These are phyloP conservation scores for Tenthredo amoena DNA, from an alignment of 2,888 invertebrate species.

Conservation along the genomic window DNA sequence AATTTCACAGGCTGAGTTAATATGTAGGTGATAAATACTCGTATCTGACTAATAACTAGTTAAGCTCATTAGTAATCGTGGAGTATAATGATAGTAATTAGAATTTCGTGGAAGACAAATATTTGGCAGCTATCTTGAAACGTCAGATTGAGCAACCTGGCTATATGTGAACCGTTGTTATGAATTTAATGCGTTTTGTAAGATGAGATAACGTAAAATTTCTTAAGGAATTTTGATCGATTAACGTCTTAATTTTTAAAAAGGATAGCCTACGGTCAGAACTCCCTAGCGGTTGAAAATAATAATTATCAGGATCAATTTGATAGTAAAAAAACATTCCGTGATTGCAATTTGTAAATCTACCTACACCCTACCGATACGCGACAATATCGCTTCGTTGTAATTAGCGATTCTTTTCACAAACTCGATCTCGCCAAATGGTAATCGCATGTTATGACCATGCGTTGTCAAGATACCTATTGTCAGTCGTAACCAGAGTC, in stretches of 20 bases:
- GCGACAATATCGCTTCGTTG: not conserved
- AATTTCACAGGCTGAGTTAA: not conserved
- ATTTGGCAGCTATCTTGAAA: not conserved
- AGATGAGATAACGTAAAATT: not conserved
- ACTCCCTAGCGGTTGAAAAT: not conserved
- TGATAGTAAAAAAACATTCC: not conserved
- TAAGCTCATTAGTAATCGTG: not conserved
- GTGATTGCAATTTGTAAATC: not conserved
- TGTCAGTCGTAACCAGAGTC: not conserved
- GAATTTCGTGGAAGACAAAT: constrained; percentile 14
- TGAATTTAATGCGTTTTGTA: constrained; percentile 29
- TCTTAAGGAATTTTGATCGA: not conserved
- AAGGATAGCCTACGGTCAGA: not conserved
- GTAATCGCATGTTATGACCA: not conserved
- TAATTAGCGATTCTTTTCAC: not conserved
- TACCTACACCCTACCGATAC: not conserved
- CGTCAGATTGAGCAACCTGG: not conserved
- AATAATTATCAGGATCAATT: not conserved
- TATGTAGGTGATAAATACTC: not conserved
- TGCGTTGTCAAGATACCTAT: not conserved
- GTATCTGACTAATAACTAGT: not conserved
- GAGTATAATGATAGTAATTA: not conserved
- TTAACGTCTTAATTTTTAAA: not conserved
- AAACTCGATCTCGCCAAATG: not conserved
- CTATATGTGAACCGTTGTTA: not conserved